Base-by-base conservation (phyloP, 2,113 vertebrate genomes). In the Alaudala cheleensis region DNA sequence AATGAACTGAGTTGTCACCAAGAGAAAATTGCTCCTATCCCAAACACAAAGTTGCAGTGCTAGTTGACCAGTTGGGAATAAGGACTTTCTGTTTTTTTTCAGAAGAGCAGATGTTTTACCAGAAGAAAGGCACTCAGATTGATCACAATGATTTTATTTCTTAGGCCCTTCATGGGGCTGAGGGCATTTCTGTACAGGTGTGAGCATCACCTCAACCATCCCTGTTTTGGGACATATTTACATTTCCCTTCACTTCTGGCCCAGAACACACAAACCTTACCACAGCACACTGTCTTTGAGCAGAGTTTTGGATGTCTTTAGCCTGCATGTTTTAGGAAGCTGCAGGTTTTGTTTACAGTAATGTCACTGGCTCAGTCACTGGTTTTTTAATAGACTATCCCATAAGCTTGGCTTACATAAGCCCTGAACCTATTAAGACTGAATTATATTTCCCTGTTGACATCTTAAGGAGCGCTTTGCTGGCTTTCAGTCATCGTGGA, bases 361-460 rank as follows among this genome's bases (percentile, higher is more conserved):
- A 89, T 87, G 88, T 91, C 90, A 50, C 56, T 94, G 70, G 51
- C 87, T 95, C 23, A 0, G 58, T 93, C 84, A 82, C 31, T 81
- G 88, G 13, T 69, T 92, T 90, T 93, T 81, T 81, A 92, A 88
- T 84, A 86, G 69, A 79, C 45, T 60, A 25, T 53, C 69, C 86
- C 86, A 93, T 88, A 95, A 94, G 65, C 74, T 17, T 16, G 72
- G 40, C 85, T 96, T 96, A 79, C 76, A 79, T 90, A 94, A 96
- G 88, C 93, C 60, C 86, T 79, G 80, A 92, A 91, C 90, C 86
- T 95, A 94, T 96, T 96, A 94, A 93, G 88, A 47, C 56, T 95
- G 93, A 96, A 64, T 95, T 96, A 92, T 91, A 69, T 96, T 90
- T 96, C 95, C 95, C 94, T 92, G 90, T 42, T 95, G 96, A 93